phyloP scores from a whole-genome alignment of 2,113 vertebrate genomes.

The Rhynchopsitta pachyrhyncha region DNA sequence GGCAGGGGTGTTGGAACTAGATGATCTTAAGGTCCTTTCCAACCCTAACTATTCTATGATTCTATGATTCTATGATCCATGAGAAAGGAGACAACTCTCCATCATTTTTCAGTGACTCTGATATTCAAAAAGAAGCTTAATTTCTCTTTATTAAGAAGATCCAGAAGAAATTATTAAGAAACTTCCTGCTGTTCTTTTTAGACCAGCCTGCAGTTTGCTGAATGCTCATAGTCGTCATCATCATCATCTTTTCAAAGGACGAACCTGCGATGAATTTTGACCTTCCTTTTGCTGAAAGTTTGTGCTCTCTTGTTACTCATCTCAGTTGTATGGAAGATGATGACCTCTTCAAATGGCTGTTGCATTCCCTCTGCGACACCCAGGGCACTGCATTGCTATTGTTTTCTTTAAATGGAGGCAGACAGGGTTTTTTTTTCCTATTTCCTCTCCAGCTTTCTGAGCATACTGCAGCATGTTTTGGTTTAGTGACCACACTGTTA shows the following conservation, averaged over 20 bases:
- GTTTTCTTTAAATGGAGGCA: background rate
- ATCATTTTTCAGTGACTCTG: background rate
- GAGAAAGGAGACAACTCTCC: background rate
- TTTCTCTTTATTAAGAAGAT: background rate
- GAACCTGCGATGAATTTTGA: background rate
- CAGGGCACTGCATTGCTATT: background rate
- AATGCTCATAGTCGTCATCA: background rate
- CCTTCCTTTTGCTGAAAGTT: background rate
- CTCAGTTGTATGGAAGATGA: accelerated
- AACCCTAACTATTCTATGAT: no score
- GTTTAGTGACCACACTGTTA: background rate
- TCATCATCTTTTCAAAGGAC: background rate
- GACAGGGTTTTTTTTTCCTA: background rate
- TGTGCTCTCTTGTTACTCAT: background rate
- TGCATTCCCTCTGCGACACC: accelerated
- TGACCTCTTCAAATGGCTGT: accelerated
- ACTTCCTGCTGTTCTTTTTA: background rate
- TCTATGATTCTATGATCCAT: background rate
- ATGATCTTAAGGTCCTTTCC: no score
- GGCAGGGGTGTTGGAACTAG: no score
- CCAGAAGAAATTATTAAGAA: background rate
- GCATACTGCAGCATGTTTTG: background rate
- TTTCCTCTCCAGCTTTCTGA: background rate
- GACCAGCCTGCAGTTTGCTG: background rate
- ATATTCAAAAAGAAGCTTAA: background rate